Evolutionary conservation across 2,797 vertebrate genomes (phyloP).

Genomic region (Pseudotriccus pelzelni): DNA sequence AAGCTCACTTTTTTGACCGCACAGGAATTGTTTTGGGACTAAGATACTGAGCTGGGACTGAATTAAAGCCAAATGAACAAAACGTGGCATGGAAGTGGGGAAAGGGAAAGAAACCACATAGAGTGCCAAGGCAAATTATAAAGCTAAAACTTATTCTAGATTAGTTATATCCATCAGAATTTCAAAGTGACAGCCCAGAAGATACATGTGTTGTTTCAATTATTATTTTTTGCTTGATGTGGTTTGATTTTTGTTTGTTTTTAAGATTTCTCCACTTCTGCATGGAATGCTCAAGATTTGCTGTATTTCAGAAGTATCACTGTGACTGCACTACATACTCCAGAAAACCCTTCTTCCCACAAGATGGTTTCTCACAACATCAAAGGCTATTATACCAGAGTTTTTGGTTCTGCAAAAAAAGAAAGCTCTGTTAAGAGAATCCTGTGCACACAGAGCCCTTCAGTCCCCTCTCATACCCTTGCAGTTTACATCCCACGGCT

Average conservation of each 20-base stretch:
- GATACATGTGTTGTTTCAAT: not conserved
- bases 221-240: not conserved
- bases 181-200: not conserved
- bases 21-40: not conserved
- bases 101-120: not conserved
- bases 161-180: not conserved
- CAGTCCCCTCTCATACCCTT: fast-evolving
- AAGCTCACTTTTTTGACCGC: not conserved
- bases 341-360: not conserved
- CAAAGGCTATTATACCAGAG: not conserved
- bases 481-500: not conserved
- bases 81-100: not conserved
- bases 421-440: not conserved
- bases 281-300: not conserved
- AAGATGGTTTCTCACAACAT: not conserved
- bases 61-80: not conserved
- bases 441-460: not conserved
- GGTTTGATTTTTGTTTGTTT: not conserved
- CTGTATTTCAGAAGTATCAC: not conserved
- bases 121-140: not conserved
- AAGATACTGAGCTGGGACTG: not conserved
- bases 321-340: not conserved
- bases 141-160: slow-evolving; percentile 12
- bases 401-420: not conserved
- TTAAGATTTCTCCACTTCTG: not conserved